These are phyloP conservation scores for Epinephelus cyanopodus DNA, from an alignment of 2,113 vertebrate genomes.

Conservation along the genomic window DNA sequence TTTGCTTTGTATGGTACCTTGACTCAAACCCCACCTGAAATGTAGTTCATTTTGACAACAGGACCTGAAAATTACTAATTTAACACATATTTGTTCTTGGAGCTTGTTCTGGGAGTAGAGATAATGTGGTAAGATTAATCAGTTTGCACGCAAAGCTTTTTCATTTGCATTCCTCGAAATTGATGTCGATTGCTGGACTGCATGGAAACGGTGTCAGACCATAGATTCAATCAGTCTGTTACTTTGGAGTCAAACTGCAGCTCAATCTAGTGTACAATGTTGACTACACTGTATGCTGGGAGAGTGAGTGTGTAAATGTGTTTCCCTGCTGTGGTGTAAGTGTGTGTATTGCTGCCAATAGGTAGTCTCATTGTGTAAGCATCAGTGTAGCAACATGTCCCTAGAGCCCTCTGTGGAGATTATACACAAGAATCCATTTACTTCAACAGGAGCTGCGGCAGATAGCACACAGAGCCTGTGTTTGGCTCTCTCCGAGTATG, in stretches of 20 bases:
- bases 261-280: slow-evolving; percentile 11
- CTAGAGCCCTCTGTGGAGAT: slow-evolving; percentile 62
- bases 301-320: slow-evolving; percentile 31
- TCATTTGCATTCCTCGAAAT: background rate
- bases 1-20: slow-evolving; percentile 8
- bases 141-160: slow-evolving; percentile 25
- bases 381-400: slow-evolving; percentile 70
- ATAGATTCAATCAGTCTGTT: background rate
- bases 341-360: slow-evolving; percentile 59
- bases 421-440: slow-evolving; percentile 72
- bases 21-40: slow-evolving; percentile 16
- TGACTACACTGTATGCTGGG: slow-evolving; percentile 14
- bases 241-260: slow-evolving; percentile 15
- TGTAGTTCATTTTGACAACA: slow-evolving; percentile 27
- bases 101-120: background rate
- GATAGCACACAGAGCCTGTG: slow-evolving; percentile 35
- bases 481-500: slow-evolving; percentile 49
- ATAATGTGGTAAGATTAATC: slow-evolving; percentile 2
- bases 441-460: slow-evolving; percentile 54
- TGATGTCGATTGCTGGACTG: slow-evolving; percentile 3
- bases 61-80: slow-evolving; percentile 28
- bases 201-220: background rate
- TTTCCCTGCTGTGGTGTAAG: slow-evolving; percentile 34
- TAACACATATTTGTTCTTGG: background rate
- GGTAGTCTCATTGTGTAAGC: slow-evolving; percentile 71